These are phyloP conservation scores for Tachina grossa DNA, from an alignment of 2,888 invertebrate genomes.

Conservation along the genomic window DNA sequence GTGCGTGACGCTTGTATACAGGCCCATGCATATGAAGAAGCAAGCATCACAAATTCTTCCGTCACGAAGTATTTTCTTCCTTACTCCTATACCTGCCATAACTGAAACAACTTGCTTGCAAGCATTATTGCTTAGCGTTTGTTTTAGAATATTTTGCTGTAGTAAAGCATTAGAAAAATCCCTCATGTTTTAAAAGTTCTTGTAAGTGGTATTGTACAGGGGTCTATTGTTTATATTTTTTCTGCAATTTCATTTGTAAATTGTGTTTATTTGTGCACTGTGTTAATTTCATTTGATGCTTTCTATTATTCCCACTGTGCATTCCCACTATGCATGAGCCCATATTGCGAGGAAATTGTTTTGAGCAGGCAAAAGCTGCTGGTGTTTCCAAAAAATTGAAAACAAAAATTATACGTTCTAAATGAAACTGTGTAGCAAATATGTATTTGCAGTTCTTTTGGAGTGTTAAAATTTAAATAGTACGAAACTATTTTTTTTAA, in stretches of 20 bases:
- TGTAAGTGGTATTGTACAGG: too few relatives aligned
- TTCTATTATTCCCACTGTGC: conserved; percentile 16
- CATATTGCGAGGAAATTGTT: conserved; percentile 4
- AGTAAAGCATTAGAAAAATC: too few relatives aligned
- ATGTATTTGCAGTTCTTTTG: background rate
- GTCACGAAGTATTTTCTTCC: too few relatives aligned
- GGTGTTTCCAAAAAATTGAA: background rate
- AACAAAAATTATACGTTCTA: background rate
- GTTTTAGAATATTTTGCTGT: too few relatives aligned
- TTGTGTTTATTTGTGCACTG: background rate
- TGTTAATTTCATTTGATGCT: conserved; percentile 16
- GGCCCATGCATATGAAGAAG: too few relatives aligned
- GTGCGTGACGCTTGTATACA: too few relatives aligned
- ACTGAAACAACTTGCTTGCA: too few relatives aligned
- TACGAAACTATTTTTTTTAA: background rate
- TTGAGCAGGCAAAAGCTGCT: background rate
- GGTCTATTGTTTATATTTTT: background rate
- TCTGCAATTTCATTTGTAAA: background rate
- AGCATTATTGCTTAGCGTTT: too few relatives aligned
- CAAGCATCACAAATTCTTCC: too few relatives aligned
- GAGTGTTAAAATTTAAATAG: conserved; percentile 25
- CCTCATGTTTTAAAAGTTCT: too few relatives aligned
- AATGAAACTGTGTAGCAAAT: background rate
- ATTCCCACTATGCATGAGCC: background rate
- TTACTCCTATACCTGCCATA: too few relatives aligned